These are phyloP conservation scores for Pseudochirops corinnae DNA, from an alignment of 2,797 vertebrate species.

Conservation along the genomic window DNA sequence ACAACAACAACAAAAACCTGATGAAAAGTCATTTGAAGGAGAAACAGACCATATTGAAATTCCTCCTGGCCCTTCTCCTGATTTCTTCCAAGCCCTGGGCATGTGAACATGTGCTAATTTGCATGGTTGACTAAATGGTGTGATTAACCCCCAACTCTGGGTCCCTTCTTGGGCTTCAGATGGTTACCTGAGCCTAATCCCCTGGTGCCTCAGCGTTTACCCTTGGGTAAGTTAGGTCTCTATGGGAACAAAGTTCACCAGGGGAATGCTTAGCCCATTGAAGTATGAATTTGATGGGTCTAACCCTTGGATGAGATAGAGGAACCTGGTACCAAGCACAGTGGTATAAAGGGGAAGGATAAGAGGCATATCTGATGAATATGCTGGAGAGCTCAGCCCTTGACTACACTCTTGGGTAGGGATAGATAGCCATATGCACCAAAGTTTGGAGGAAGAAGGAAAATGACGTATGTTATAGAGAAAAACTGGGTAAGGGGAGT, in stretches of 20 bases:
- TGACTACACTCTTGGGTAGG: neutral
- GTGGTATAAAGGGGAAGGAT: neutral
- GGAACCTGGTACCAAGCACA: constrained; percentile 39
- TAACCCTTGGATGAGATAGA: constrained; percentile 33
- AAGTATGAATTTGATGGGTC: constrained; percentile 39
- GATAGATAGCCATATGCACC: neutral
- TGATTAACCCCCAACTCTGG: constrained; percentile 75
- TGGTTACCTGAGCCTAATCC: constrained; percentile 57
- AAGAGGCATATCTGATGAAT: neutral
- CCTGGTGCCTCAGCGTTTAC: constrained; percentile 56
- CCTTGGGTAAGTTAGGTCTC: constrained; percentile 48
- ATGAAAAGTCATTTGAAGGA: constrained; percentile 77
- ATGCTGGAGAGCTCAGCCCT: neutral
- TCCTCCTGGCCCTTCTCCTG: constrained; percentile 66
- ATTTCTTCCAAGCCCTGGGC: constrained; percentile 70
- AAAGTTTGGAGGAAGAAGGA: neutral
- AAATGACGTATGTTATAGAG: neutral
- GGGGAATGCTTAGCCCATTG: constrained; percentile 45
- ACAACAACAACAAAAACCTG: constrained; percentile 2
- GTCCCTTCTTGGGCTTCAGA: constrained; percentile 68
- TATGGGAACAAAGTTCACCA: constrained; percentile 53
- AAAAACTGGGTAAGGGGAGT: neutral
- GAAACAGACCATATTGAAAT: constrained; percentile 70
- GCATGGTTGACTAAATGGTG: constrained; percentile 78
- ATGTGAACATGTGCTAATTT: constrained; percentile 74